phyloP scores from a whole-genome alignment of 2,888 invertebrate species.

The Pasiphila rectangulata region DNA sequence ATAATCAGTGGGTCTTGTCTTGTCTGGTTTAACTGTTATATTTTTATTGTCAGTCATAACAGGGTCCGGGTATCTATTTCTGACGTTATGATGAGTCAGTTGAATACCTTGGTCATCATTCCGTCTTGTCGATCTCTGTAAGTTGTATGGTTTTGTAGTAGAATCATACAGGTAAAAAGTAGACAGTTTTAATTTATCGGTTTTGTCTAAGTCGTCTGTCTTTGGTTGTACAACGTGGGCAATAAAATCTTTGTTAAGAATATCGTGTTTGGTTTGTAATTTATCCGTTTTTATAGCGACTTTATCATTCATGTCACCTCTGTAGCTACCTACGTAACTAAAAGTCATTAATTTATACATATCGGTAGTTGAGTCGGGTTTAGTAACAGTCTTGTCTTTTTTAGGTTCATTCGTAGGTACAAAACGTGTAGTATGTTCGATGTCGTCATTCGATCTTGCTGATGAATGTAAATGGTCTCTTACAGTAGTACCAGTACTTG shows the following conservation, averaged over 20 bases:
- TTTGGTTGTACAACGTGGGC: slow-evolving; percentile 48
- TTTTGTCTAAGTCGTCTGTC: slow-evolving; percentile 33
- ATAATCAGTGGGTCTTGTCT: slow-evolving; percentile 6
- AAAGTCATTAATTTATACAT: slow-evolving; percentile 73
- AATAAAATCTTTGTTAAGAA: slow-evolving; percentile 63
- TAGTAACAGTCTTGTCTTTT: slow-evolving; percentile 25
- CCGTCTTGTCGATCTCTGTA: slow-evolving; percentile 65
- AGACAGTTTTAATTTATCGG: slow-evolving; percentile 55
- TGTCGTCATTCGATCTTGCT: slow-evolving; percentile 65
- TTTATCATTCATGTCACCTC: slow-evolving; percentile 45
- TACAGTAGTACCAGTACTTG: slow-evolving; percentile 43
- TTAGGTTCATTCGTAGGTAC: slow-evolving; percentile 20
- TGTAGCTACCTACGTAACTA: slow-evolving; percentile 74
- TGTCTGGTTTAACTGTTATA: slow-evolving; percentile 29
- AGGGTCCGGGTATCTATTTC: slow-evolving; percentile 16
- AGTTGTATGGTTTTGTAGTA: slow-evolving; percentile 64
- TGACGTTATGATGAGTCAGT: slow-evolving; percentile 45
- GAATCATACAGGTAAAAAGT: slow-evolving; percentile 70
- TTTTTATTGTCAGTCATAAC: slow-evolving; percentile 10
- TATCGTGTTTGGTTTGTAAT: slow-evolving; percentile 39
- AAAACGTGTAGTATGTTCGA: slow-evolving; percentile 29
- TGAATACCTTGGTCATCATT: slow-evolving; percentile 55
- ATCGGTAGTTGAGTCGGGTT: slow-evolving; percentile 55
- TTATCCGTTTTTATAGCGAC: slow-evolving; percentile 25
- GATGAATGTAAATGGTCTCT: slow-evolving; percentile 53